Conservation (phyloP, 2,113 vertebrate species). For the Sinocyclocheilus maitianheensis region DNA sequence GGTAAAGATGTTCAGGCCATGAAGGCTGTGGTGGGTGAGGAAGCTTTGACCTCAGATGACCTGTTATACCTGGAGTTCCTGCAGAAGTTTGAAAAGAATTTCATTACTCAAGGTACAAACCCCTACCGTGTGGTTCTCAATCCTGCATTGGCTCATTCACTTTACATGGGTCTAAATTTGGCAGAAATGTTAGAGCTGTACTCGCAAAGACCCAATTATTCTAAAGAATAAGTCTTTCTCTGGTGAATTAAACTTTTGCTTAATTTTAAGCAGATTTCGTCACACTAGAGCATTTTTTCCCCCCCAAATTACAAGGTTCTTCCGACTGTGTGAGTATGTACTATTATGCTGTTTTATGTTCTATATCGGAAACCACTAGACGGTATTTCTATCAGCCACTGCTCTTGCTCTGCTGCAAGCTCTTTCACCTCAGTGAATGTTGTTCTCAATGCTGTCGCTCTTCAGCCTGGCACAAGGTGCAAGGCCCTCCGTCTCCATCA, state of each 20-base stretch:
- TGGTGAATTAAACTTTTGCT: neutral
- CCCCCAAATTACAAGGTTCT: neutral
- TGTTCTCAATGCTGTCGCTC: constrained; percentile 20
- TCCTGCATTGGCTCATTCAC: neutral
- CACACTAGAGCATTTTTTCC: neutral
- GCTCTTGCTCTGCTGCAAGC: constrained; percentile 6
- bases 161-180: neutral
- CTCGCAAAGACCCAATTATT: neutral
- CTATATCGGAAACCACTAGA: constrained; percentile 12
- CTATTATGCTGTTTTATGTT: neutral
- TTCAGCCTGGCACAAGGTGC: constrained; percentile 4
- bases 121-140: neutral
- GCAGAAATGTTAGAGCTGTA: neutral
- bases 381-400: neutral
- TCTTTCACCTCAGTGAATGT: constrained; percentile 33
- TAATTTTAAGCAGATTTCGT: neutral
- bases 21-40: constrained; percentile 83
- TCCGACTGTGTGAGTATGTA: neutral
- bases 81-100: constrained; percentile 84
- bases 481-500: constrained; percentile 4
- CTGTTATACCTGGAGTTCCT: constrained; percentile 82
- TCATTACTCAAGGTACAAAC: constrained; percentile 79
- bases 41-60: constrained; percentile 80
- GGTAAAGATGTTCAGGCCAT: constrained; percentile 84
- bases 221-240: neutral